A percentile compares a stretch with the other conserved stretches of the same genome.
Conservation (phyloP, 64 coral and sea anemone species). For the Cladopsammia gracilis region DNA sequence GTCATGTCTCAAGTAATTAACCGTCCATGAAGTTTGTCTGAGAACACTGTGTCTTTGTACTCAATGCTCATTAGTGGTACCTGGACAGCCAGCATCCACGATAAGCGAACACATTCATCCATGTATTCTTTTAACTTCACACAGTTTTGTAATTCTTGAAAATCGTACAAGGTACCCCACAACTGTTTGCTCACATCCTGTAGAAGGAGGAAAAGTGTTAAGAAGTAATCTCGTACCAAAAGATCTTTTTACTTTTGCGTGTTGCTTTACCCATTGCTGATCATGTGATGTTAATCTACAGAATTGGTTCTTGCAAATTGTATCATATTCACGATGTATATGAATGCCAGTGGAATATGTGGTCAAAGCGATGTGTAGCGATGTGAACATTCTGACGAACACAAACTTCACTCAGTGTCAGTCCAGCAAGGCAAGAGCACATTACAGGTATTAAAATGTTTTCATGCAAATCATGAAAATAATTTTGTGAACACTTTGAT, state of each 20-base stretch:
- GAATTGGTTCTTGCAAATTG: too few species aligned
- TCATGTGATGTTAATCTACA: too few species aligned
- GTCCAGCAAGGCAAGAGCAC: slow-evolving; percentile 74
- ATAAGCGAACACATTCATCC: slow-evolving; percentile 85
- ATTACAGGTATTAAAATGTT: slow-evolving; percentile 56
- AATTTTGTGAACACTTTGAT: too few species aligned
- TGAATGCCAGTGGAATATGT: slow-evolving; percentile 86
- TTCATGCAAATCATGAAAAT: too few species aligned
- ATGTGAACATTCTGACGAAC: slow-evolving; percentile 95
- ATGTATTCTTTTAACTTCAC: slow-evolving; percentile 77
- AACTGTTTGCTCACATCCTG: slow-evolving; percentile 82
- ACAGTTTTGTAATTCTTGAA: slow-evolving; percentile 85
- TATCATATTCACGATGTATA: too few species aligned
- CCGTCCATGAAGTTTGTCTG: slow-evolving; percentile 63
- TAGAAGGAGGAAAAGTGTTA: background rate
- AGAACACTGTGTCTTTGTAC: slow-evolving; percentile 70
- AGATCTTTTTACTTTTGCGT: too few species aligned
- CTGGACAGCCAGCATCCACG: slow-evolving; percentile 84
- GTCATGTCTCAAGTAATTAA: slow-evolving; percentile 71
- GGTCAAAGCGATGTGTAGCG: slow-evolving; percentile 61
- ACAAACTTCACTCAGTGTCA: slow-evolving; percentile 74
- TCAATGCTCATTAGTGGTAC: slow-evolving; percentile 74
- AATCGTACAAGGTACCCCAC: slow-evolving; percentile 95
- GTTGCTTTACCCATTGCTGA: too few species aligned
- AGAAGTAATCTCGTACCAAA: too few species aligned